Base-by-base conservation (phyloP, 2,797 vertebrate genomes). In the Melanotaenia boesemani region DNA sequence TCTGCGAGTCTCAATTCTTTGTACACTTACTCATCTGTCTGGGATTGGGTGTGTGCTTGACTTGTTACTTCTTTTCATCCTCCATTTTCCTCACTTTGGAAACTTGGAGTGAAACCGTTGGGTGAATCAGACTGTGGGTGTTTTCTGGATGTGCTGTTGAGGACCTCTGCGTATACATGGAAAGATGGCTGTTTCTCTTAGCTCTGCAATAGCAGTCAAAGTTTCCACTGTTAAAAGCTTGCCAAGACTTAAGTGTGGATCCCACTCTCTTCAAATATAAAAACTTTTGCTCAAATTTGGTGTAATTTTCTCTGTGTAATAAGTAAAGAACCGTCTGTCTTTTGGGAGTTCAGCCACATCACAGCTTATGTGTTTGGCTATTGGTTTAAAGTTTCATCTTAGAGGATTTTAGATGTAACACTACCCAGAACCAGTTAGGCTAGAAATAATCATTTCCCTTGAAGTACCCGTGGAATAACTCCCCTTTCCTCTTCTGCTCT, bases 381-480 rank as follows among this genome's bases (percentile, higher is more conserved):
- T 67, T 54, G 39, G 59, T 74, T 77, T 79, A 52, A 84, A 81
- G 58, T 70, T 81, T 56, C 36, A 60, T 58, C 44, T 74, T 68
- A 63, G 28, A 71, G 58, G 74, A 79, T 86, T 86, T 46, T 70
- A 81, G 61, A 46, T 69, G 37, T 77, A 81, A 81, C 55, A 60
- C 46, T 66, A 81, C 64, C 72, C 63, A 54, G 39, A 72, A 70
- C 54, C 74, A 74, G 78, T 87, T 73, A 48, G 68, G 67, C 13
- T 68, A 73, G 64, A 77, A 75, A 81, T 83, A 87, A 86, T 79
- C 5, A 44, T 73, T 84, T 83, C 63, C 37, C 60, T 60, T 74
- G n/a, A 46, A 58, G 36, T 59, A 67, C 72, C 62, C 72, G 2
- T n/a, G 37, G 64, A 69, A 70, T 66, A 63, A 77, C 74, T 69